These are phyloP conservation scores for Protophormia terraenovae DNA, from an alignment of 2,888 invertebrate species.

Conservation along the genomic window DNA sequence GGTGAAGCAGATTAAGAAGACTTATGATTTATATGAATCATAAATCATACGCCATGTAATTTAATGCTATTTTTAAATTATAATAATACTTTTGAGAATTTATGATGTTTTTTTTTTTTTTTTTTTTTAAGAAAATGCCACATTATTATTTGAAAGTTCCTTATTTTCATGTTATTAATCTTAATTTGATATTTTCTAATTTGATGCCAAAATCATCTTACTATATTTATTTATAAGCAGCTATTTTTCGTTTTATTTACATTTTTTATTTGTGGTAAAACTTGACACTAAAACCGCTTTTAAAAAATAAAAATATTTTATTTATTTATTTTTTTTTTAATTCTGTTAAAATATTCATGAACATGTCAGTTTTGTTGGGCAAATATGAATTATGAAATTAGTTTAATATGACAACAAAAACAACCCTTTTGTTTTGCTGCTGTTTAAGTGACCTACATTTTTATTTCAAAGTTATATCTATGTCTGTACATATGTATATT, in stretches of 20 bases:
- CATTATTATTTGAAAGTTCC: neutral
- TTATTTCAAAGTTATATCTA: neutral
- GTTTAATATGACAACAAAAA: neutral
- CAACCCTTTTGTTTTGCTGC: neutral
- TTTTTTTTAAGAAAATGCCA: too few species aligned
- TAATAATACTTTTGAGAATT: neutral
- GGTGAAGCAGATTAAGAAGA: neutral
- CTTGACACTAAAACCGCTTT: neutral
- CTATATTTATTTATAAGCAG: neutral
- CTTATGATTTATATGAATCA: constrained; percentile 41
- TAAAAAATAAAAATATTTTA: neutral
- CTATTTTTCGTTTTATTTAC: neutral
- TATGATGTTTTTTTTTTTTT: neutral
- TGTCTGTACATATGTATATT: too few species aligned
- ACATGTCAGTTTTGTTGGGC: too few species aligned
- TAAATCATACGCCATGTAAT: constrained; percentile 40
- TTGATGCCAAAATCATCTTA: neutral
- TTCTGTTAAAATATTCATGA: too few species aligned
- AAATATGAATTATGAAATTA: neutral
- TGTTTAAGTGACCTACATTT: neutral
- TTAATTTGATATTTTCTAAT: neutral
- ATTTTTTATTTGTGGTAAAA: neutral
- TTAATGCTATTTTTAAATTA: neutral
- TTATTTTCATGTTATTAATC: neutral
- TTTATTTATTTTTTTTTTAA: too few species aligned